phyloP scores from a whole-genome alignment of 2,113 vertebrate species.

The Toxotes jaculatrix region DNA sequence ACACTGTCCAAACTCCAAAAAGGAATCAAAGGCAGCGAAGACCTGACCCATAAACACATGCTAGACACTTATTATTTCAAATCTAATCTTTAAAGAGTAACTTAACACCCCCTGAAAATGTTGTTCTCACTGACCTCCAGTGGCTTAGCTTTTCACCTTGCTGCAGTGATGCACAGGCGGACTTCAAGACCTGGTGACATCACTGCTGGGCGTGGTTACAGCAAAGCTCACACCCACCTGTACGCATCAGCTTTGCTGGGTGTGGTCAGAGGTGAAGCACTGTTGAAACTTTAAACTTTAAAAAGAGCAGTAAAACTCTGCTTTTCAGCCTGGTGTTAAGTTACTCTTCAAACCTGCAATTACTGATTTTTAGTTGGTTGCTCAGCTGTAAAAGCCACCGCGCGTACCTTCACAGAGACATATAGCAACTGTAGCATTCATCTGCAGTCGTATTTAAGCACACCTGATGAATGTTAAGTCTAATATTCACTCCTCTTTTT shows the following conservation, averaged over 20 bases:
- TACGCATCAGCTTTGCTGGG: background rate
- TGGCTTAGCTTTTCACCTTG: background rate
- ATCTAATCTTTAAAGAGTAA: background rate
- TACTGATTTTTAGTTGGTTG: background rate
- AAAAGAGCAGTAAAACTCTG: background rate
- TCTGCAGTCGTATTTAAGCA: background rate
- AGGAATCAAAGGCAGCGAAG: background rate
- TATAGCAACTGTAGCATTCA: background rate
- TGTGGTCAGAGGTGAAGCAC: background rate
- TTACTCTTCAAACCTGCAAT: background rate
- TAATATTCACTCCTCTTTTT: background rate
- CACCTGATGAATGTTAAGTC: background rate
- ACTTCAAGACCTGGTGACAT: background rate
- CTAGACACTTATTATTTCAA: background rate
- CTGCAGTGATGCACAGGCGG: background rate
- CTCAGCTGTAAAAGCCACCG: too few relatives aligned
- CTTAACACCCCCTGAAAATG: background rate
- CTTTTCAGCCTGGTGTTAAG: background rate
- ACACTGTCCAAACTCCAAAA: slow-evolving; percentile 1
- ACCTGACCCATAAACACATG: slow-evolving; percentile 7
- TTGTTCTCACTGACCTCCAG: background rate
- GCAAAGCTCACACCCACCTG: background rate
- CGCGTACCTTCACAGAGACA: too few relatives aligned
- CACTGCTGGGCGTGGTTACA: background rate
- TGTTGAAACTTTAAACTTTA: background rate